phyloP scores from a whole-genome alignment of 2,888 invertebrate species.

The Limnephilus auricula region DNA sequence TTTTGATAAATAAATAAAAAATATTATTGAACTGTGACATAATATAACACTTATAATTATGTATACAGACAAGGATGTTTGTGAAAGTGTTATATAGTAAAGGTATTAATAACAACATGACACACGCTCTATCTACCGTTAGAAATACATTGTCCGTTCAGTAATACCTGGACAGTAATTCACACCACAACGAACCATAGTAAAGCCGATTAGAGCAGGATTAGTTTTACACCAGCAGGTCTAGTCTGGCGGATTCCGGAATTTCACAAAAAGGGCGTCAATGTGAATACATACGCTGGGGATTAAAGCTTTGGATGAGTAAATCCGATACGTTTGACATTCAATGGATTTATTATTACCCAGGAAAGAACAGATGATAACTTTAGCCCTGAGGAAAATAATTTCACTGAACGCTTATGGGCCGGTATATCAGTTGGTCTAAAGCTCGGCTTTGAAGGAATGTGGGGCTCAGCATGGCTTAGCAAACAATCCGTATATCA shows the following conservation, averaged over 20 bases:
- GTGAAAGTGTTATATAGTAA: neutral
- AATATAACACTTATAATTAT: too few relatives aligned
- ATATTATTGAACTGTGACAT: too few relatives aligned
- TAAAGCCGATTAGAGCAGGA: neutral
- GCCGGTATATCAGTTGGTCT: too few relatives aligned
- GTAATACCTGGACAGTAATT: neutral
- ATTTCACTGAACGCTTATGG: too few relatives aligned
- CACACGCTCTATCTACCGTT: neutral
- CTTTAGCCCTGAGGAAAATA: neutral
- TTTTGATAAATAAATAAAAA: too few relatives aligned
- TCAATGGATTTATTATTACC: neutral
- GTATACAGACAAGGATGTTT: neutral
- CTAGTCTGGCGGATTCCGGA: neutral
- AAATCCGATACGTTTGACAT: neutral
- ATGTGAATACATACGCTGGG: neutral
- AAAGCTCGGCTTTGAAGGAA: too few relatives aligned
- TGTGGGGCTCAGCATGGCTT: too few relatives aligned
- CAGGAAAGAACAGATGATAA: neutral
- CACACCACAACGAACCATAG: neutral
- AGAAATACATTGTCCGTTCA: neutral
- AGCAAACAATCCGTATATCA: too few relatives aligned
- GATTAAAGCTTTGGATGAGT: neutral
- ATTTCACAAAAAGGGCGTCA: neutral
- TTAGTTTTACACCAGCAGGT: neutral
- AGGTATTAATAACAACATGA: neutral